phyloP scores from a whole-genome alignment of 2,888 invertebrate species.

The Harmothoe impar region DNA sequence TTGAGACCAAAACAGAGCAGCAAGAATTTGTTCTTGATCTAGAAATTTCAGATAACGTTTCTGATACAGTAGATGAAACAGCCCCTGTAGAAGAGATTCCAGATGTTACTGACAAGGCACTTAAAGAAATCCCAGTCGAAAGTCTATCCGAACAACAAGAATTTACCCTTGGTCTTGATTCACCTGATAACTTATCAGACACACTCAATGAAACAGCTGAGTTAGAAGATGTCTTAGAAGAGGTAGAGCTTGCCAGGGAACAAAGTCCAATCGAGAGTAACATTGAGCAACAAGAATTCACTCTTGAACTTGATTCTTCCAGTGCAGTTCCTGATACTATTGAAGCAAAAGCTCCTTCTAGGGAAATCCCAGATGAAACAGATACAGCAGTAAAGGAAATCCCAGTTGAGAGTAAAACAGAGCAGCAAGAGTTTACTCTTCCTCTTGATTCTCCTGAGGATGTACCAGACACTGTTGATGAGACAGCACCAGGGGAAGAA shows the following conservation, averaged over 20 bases:
- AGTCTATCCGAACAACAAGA: conserved; percentile 37
- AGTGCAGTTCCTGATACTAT: conserved; percentile 10
- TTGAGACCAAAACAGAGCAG: conserved; percentile 7
- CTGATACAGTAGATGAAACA: conserved; percentile 11
- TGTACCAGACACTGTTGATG: conserved; percentile 37
- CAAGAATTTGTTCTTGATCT: conserved; percentile 30
- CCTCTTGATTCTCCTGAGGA: conserved; percentile 39
- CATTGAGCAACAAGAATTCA: conserved; percentile 40
- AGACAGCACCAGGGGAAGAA: conserved; percentile 21
- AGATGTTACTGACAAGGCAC: conserved; percentile 16
- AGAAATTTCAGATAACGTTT: not conserved
- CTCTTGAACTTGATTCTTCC: not conserved
- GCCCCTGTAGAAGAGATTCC: conserved; percentile 41
- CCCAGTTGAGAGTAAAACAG: conserved; percentile 55
- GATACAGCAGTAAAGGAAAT: conserved; percentile 62
- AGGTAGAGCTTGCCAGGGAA: conserved; percentile 57
- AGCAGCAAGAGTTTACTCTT: conserved; percentile 48
- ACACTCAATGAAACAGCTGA: not conserved
- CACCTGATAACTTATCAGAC: not conserved
- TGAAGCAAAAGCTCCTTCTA: not conserved
- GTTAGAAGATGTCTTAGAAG: not conserved
- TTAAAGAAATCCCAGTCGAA: conserved; percentile 44
- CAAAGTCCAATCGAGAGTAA: conserved; percentile 61
- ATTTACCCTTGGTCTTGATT: conserved; percentile 12
- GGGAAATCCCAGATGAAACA: conserved; percentile 43